phyloP scores from a whole-genome alignment of 2,888 invertebrate species.

The Tipula unca region DNA sequence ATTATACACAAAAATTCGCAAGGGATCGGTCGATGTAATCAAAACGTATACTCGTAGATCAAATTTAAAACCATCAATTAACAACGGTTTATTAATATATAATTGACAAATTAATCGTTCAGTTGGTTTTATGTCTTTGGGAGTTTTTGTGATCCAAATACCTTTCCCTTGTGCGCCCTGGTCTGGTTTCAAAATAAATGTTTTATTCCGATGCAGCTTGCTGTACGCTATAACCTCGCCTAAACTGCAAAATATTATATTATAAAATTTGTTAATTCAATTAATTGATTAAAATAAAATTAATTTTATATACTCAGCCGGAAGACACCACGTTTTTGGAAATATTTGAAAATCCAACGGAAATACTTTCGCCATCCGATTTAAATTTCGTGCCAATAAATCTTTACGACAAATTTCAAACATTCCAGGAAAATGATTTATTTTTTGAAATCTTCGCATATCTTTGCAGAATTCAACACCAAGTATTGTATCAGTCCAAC shows the following conservation, averaged over 20 bases:
- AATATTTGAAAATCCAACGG: conserved; percentile 87
- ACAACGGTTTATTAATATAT: conserved; percentile 63
- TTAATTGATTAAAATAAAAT: not conserved
- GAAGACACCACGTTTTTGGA: conserved; percentile 90
- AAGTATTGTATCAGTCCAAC: conserved; percentile 84
- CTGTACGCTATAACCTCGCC: conserved; percentile 66
- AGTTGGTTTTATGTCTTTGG: conserved; percentile 68
- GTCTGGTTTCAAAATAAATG: conserved; percentile 86
- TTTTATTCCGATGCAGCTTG: conserved; percentile 59
- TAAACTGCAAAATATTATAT: conserved; percentile 44
- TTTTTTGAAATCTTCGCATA: conserved; percentile 86
- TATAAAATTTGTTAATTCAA: not conserved
- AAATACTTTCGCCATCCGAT: conserved; percentile 79
- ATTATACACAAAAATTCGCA: conserved; percentile 82
- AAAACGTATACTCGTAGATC: conserved; percentile 82
- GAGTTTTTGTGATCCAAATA: conserved; percentile 73
- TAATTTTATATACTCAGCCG: conserved; percentile 64
- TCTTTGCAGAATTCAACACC: conserved; percentile 80
- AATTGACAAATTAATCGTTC: conserved; percentile 84
- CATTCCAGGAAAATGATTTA: conserved; percentile 92
- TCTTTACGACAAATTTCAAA: conserved; percentile 84
- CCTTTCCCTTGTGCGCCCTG: conserved; percentile 86
- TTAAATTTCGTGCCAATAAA: conserved; percentile 77
- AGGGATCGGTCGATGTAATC: conserved; percentile 83
- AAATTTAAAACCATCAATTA: conserved; percentile 89